Percentiles rank a stretch among this genome's conserved stretches.
Evolutionary conservation across 92 coral and sea anemone species (phyloP).

Genomic region (Epizoanthus scotinus): DNA sequence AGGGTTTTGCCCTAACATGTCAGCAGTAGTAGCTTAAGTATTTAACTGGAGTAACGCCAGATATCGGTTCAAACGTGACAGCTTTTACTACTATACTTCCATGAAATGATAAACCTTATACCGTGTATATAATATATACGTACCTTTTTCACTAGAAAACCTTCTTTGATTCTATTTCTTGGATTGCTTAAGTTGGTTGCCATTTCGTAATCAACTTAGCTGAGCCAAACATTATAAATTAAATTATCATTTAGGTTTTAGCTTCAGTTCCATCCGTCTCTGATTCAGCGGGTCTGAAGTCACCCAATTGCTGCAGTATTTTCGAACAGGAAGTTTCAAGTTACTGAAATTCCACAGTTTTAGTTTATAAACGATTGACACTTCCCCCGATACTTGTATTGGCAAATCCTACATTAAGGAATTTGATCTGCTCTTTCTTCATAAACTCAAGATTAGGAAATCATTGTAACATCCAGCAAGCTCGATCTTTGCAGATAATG

Average conservation of each 20-base stretch:
- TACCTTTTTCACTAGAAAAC: constrained; percentile 96
- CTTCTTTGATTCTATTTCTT: constrained; percentile 73
- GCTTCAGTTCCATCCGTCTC: constrained; percentile 1
- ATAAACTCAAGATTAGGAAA: not conserved
- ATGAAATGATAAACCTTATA: too few species aligned
- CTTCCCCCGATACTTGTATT: too few species aligned
- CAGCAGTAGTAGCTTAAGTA: too few species aligned
- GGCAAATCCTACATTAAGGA: not conserved
- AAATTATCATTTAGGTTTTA: not conserved
- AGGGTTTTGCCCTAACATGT: not conserved
- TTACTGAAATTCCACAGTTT: not conserved
- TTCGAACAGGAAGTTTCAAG: constrained; percentile 10
- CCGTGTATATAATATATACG: not conserved
- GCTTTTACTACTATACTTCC: too few species aligned
- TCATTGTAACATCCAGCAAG: too few species aligned
- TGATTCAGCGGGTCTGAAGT: not conserved
- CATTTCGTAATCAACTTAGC: not conserved
- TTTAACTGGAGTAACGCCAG: too few species aligned
- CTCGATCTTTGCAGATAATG: too few species aligned
- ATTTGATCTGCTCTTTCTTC: not conserved
- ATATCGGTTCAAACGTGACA: too few species aligned
- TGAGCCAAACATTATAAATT: not conserved
- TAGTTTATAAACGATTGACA: not conserved
- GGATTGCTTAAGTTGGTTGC: constrained; percentile 38
- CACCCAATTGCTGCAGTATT: not conserved